These are phyloP conservation scores for Vulpes vulpes DNA, from an alignment of 2,113 vertebrate species.

Conservation along the genomic window DNA sequence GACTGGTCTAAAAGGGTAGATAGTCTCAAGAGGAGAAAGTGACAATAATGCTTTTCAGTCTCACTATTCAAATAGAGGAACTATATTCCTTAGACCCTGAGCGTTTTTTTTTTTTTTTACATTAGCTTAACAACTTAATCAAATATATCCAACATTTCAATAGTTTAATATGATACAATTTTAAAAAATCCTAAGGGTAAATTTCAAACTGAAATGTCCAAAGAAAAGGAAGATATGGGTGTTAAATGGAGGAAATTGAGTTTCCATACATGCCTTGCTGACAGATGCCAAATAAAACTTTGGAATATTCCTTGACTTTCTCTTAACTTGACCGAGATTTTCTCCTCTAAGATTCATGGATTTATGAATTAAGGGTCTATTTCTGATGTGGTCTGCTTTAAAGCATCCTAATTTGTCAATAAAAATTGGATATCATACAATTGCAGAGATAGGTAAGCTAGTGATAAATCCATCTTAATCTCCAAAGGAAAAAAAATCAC, in stretches of 20 bases:
- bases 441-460: not conserved
- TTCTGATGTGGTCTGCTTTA: not conserved
- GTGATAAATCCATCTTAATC: not conserved
- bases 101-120: not conserved
- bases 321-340: conserved; percentile 2
- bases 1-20: not conserved
- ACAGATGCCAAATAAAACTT: not conserved
- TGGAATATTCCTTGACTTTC: not conserved
- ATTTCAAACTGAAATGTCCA: not conserved
- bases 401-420: conserved; percentile 35
- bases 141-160: not conserved
- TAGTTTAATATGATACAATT: not conserved
- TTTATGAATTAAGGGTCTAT: not conserved
- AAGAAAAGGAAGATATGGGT: not conserved
- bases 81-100: not conserved
- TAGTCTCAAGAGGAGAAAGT: not conserved
- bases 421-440: not conserved
- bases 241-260: not conserved
- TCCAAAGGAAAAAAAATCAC: not conserved
- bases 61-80: not conserved
- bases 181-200: not conserved
- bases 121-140: not conserved
- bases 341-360: not conserved
- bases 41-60: not conserved
- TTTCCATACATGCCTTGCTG: not conserved